These are phyloP conservation scores for Phalacrocorax aristotelis DNA, from an alignment of 2,113 vertebrate genomes.

Conservation along the genomic window DNA sequence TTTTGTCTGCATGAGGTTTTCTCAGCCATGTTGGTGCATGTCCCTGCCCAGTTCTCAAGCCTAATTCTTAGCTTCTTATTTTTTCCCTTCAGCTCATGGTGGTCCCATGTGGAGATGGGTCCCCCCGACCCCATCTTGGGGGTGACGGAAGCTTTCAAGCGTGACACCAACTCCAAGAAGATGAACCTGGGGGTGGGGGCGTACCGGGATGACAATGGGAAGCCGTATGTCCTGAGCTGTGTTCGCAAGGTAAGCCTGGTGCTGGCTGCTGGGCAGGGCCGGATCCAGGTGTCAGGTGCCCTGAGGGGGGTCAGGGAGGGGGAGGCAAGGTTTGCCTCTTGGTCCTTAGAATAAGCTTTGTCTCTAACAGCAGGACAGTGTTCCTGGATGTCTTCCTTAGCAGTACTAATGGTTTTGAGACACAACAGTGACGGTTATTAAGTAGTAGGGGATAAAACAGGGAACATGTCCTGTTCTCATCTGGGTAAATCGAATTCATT, in stretches of 20 bases:
- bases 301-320: not conserved
- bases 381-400: not conserved
- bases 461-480: not conserved
- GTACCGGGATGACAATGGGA: constrained; percentile 91
- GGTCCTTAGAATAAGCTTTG: not conserved
- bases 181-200: constrained; percentile 97
- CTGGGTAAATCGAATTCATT: accelerated
- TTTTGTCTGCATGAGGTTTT: not conserved
- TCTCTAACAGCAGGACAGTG: not conserved
- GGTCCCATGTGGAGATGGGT: constrained; percentile 93
- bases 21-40: accelerated
- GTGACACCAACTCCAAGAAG: constrained; percentile 90
- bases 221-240: constrained; percentile 88
- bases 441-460: not conserved
- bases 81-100: constrained; percentile 86
- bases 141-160: constrained; percentile 92
- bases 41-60: not conserved
- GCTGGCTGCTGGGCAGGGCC: not conserved
- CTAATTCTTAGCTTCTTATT: not conserved
- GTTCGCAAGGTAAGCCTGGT: constrained; percentile 86
- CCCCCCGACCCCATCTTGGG: constrained; percentile 95
- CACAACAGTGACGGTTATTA: accelerated
- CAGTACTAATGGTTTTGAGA: not conserved
- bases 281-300: too few relatives aligned
- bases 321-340: not conserved